Conservation (phyloP, 2,888 invertebrate genomes). For the Microctonus brassicae region DNA sequence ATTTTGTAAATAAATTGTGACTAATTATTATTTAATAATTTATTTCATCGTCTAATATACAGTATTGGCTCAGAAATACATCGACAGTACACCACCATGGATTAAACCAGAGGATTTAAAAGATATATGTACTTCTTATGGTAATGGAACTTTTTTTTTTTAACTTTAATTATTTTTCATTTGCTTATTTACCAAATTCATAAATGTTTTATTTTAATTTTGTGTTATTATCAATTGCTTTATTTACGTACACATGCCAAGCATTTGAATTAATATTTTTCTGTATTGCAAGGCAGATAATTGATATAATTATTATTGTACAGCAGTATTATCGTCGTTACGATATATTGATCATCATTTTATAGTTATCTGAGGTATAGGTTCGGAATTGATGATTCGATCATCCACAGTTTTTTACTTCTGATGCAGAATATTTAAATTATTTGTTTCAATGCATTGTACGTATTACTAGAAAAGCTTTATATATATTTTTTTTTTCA, state of each 20-base stretch:
- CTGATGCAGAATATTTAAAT: too few relatives aligned
- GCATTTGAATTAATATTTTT: not conserved
- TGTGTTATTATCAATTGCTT: not conserved
- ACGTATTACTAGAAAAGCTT: too few relatives aligned
- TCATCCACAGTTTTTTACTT: too few relatives aligned
- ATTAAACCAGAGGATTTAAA: conserved; percentile 33
- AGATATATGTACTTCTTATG: conserved; percentile 37
- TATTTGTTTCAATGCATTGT: too few relatives aligned
- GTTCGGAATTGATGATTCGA: too few relatives aligned
- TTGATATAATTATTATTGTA: too few relatives aligned
- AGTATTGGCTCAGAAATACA: conserved; percentile 14
- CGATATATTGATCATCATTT: too few relatives aligned
- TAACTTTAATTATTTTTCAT: not conserved
- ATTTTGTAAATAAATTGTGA: not conserved
- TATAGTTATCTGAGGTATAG: too few relatives aligned
- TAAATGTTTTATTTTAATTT: too few relatives aligned
- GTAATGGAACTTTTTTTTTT: conserved; percentile 29
- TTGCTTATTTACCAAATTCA: not conserved
- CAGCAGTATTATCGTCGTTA: not conserved
- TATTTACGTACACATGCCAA: not conserved
- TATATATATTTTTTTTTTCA: too few relatives aligned
- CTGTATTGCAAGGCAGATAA: too few relatives aligned
- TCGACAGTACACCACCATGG: conserved; percentile 37
- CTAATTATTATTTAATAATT: too few relatives aligned
- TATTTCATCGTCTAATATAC: not conserved